phyloP scores from a whole-genome alignment of 2,888 invertebrate genomes.

The Piscicola geometra region DNA sequence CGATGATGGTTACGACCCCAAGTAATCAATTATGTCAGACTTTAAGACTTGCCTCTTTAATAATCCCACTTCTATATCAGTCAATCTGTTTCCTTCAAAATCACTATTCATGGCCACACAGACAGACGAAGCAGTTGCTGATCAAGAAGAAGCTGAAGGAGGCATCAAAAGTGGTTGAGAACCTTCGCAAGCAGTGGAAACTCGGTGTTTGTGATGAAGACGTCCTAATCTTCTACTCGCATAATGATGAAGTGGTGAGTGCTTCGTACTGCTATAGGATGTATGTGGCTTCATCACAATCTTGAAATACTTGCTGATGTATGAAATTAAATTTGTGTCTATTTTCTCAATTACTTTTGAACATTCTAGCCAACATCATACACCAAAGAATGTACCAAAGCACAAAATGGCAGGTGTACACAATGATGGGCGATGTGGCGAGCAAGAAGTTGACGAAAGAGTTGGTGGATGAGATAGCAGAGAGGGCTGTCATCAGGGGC shows the following conservation, averaged over 20 bases:
- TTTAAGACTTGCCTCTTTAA: no score
- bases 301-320: no score
- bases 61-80: no score
- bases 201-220: constrained; percentile 35
- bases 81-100: background rate
- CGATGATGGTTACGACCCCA: constrained; percentile 30
- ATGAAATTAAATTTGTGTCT: no score
- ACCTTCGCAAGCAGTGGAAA: constrained; percentile 27
- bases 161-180: constrained; percentile 21
- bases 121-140: background rate
- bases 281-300: no score
- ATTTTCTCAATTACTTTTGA: no score
- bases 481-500: constrained; percentile 8
- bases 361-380: no score
- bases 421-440: constrained; percentile 34
- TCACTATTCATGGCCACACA: background rate
- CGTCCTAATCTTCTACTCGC: constrained; percentile 33
- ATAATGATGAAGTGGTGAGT: constrained; percentile 34
- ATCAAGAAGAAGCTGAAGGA: constrained; percentile 20
- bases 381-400: no score
- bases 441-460: constrained; percentile 28
- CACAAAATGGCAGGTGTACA: constrained; percentile 37
- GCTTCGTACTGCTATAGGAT: no score
- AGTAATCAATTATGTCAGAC: constrained; percentile 4
- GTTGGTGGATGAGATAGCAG: constrained; percentile 28